These are phyloP conservation scores for Emys orbicularis DNA, from an alignment of 2,797 vertebrate species.

Conservation along the genomic window DNA sequence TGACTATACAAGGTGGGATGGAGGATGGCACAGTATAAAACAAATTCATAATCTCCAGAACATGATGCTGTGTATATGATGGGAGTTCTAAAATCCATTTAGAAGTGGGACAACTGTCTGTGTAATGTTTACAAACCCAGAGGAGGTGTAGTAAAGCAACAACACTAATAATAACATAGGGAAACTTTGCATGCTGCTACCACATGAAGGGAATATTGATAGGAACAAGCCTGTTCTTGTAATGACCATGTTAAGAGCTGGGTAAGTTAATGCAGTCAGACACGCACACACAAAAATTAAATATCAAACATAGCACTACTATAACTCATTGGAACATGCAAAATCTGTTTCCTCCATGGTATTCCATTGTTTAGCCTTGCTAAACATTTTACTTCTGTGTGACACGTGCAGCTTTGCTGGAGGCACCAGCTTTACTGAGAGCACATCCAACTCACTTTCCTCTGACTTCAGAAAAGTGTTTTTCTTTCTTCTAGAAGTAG, in stretches of 20 bases:
- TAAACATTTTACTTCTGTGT: neutral
- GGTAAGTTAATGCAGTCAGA: neutral
- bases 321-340: neutral
- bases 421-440: neutral
- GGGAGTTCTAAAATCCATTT: neutral
- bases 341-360: neutral
- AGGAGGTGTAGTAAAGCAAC: conserved; percentile 2
- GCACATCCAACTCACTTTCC: neutral
- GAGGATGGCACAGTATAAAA: neutral
- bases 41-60: neutral
- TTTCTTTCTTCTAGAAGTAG: neutral
- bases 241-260: neutral
- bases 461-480: neutral
- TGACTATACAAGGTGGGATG: accelerated
- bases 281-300: neutral
- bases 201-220: conserved; percentile 44
- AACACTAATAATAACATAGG: accelerated
- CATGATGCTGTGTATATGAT: neutral
- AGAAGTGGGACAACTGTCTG: neutral
- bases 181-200: neutral
- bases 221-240: neutral
- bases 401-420: neutral
- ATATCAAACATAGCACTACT: neutral
- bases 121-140: neutral
- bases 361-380: neutral